These are phyloP conservation scores for Actinopyga echinites DNA, from an alignment of 53 echinoderm and acorn worm genomes.

Conservation along the genomic window DNA sequence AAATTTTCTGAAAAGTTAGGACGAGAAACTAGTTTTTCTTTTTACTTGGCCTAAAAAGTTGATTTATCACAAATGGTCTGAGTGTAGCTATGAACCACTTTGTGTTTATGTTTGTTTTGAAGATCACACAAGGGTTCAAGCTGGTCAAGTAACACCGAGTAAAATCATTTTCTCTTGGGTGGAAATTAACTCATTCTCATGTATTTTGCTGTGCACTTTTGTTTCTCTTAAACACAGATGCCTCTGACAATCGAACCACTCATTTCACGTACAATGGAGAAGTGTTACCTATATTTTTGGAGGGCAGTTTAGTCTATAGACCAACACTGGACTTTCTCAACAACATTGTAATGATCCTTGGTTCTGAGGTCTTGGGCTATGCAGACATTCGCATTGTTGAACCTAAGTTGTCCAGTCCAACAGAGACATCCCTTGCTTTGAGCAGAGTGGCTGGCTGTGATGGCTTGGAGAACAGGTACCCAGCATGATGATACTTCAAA, in stretches of 20 bases:
- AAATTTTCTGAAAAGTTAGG: too few relatives aligned
- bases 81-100: too few relatives aligned
- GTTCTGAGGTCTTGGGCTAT: constrained; percentile 65
- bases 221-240: not conserved
- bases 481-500: not conserved
- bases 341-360: constrained; percentile 54
- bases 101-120: too few relatives aligned
- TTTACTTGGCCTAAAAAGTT: too few relatives aligned
- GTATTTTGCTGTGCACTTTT: not conserved
- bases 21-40: too few relatives aligned
- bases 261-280: constrained; percentile 44
- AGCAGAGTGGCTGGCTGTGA: constrained; percentile 58
- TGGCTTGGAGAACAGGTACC: constrained; percentile 24
- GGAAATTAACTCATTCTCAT: too few relatives aligned
- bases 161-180: too few relatives aligned
- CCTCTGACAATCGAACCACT: not conserved
- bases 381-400: constrained; percentile 43
- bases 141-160: too few relatives aligned
- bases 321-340: constrained; percentile 64
- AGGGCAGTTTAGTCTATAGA: constrained; percentile 52
- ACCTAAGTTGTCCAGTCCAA: not conserved
- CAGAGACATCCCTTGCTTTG: constrained; percentile 42
- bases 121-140: too few relatives aligned
- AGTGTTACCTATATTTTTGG: constrained; percentile 60
- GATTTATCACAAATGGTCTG: too few relatives aligned